Evolutionary conservation across 2,797 vertebrate genomes (phyloP), one percentile per base, ranked within the genome.

Genomic region (Salmo trutta): DNA sequence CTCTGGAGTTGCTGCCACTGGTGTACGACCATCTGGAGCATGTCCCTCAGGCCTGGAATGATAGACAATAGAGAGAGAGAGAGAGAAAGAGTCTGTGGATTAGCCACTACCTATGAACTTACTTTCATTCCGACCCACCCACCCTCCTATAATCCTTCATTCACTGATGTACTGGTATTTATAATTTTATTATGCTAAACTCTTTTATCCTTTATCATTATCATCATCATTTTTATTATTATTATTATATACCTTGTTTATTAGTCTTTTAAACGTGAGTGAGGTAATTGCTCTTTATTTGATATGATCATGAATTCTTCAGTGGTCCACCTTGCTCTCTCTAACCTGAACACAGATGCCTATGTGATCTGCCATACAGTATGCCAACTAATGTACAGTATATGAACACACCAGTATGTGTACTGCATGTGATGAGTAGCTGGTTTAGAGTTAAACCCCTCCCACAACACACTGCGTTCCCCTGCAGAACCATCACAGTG

Each of bases 1-100:
- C 94, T 95, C 95, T 98, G 97, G 84, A 99, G 94, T 91, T 98
- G 96, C 86, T 96, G 97, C 98, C 98, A 99, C 84, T 99, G 97
- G 92, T 94, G 93, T 67, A 93, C 93, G 81, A 99, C 97, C 96
- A 98, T 97, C 84, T 95, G 95, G 90, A 99, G 94, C 94, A 96
- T 98, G 88, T 99, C 97, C 93, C 94, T 95, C 88, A 99, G 94
- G 85, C 95, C 98, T 99, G 94, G 78, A 47, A 12, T 12, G 41
- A 16, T 12, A 21, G 31, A 54, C 77, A 67, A 56, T 2, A 79
- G 1, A 75, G 4, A n/a, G 29, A 24, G 21, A 19, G 5, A 15
- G 19, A 36, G 47, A 16, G 62, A 29, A 1, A 65, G 24, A 66
- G 10, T 27, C 64, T 19, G 5, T n/a, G 15, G 5, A 31, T 66